Base-by-base conservation (phyloP, 2,888 invertebrate species). In the Pollenia amentaria region DNA sequence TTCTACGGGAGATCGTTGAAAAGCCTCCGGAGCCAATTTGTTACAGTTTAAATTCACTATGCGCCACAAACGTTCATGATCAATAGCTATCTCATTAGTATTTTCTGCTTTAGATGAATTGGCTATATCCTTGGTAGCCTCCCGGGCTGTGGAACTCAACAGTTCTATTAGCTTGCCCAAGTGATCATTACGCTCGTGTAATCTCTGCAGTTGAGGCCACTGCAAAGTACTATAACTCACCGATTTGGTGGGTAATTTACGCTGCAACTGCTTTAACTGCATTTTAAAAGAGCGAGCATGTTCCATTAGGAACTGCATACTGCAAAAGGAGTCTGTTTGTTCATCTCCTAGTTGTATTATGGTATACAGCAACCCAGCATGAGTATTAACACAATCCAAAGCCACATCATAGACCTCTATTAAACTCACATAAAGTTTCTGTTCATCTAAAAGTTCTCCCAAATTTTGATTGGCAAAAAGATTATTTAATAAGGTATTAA, bases 401-500 rank as follows among this genome's bases (percentile, higher is more conserved):
- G 96, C 96, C 75, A 95, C 95, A 44, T 95, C 94, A 48, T 97
- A 94, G 7, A 96, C 94, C 89, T 95, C 93, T 3, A 92, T 90
- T 2, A 92, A 89, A 1, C 92, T 91, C 1, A 89, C 89, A 67
- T 97, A 94, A 79, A 97, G 93, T 84, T 95, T 94, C 6, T 96
- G 95, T 89, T 97, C 96, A 92, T 95, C 95, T 21, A 95, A 92
- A 44, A 95, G 93, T n/a, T 94, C 94, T 9, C 90, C 94, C 4
- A 93, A 91, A 1, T 95, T 94, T 87, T 98, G 94, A 29, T 98
- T 94, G 42, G 97, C 94, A 53, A 97, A 96, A 0, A 97, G 94
- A 18, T 97, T 96, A 0, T 96, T 95, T 93, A 97, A 97, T 94
- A 97, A 95, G 3, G 96, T 97, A 89, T 96, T 95, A 90, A 98